These are phyloP conservation scores for Tympanoctomys barrerae DNA, from an alignment of 2,797 vertebrate genomes.

Conservation along the genomic window DNA sequence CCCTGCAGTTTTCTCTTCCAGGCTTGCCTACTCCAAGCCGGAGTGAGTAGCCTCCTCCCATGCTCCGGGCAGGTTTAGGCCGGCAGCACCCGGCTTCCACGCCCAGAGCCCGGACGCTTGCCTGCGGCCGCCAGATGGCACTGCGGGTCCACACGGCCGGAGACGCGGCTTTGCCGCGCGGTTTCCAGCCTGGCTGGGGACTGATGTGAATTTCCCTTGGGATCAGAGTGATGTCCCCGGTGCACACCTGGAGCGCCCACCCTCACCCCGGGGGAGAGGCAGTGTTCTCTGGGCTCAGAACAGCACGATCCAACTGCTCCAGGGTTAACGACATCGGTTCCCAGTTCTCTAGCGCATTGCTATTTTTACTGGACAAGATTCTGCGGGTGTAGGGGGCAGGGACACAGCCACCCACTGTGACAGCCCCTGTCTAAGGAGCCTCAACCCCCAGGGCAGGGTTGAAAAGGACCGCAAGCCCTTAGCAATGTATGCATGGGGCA, in stretches of 20 bases:
- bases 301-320: neutral
- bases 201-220: neutral
- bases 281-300: neutral
- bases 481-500: no score
- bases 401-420: neutral
- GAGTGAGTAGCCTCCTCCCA: neutral
- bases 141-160: neutral
- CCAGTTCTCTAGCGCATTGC: neutral
- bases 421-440: neutral
- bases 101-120: neutral
- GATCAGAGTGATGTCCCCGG: neutral
- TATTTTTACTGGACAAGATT: neutral
- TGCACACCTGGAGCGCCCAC: neutral
- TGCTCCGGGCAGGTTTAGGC: neutral
- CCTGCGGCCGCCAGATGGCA: constrained; percentile 82
- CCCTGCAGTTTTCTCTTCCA: neutral
- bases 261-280: rapidly evolving
- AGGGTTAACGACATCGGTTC: neutral
- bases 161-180: rapidly evolving
- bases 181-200: neutral
- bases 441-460: neutral
- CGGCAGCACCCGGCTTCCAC: rapidly evolving
- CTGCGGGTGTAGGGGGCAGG: neutral
- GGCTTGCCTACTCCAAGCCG: no score
- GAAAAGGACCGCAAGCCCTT: neutral